phyloP scores from a whole-genome alignment of 2,797 vertebrate species.

The Apodemus agrarius region DNA sequence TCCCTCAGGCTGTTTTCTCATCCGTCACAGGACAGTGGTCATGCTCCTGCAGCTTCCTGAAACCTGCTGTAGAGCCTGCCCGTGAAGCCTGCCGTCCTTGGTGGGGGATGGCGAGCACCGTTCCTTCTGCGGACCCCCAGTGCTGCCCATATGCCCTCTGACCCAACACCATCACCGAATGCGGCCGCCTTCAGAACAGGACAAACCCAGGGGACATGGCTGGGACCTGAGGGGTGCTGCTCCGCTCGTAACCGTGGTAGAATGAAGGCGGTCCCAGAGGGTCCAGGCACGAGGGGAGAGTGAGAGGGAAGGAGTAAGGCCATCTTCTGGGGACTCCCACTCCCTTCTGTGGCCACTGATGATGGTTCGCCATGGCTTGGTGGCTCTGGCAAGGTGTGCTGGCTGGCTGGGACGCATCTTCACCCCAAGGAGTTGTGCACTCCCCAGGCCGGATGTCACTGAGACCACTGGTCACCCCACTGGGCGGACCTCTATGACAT shows the following conservation, averaged over 20 bases:
- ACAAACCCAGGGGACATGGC: neutral
- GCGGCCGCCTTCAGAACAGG: neutral
- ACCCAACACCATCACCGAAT: neutral
- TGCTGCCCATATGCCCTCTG: neutral
- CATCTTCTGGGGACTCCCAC: neutral
- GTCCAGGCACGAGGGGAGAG: constrained; percentile 67
- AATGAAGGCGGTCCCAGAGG: constrained; percentile 79
- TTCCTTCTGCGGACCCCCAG: fast-evolving
- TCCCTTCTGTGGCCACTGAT: neutral
- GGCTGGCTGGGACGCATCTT: fast-evolving
- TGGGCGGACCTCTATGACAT: neutral
- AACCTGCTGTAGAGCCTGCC: fast-evolving
- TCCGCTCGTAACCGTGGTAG: constrained; percentile 58
- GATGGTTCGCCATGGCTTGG: neutral
- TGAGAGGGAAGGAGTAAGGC: fast-evolving
- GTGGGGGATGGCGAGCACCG: neutral
- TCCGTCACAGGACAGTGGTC: neutral
- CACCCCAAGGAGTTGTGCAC: neutral
- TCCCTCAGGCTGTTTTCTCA: neutral
- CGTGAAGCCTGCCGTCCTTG: fast-evolving
- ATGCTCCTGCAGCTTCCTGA: neutral
- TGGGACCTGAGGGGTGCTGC: neutral
- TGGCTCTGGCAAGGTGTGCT: neutral
- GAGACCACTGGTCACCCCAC: neutral
- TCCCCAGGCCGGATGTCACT: no score